These are phyloP conservation scores for Ditylenchus dipsaci DNA, from an alignment of 1,140 invertebrate species.

Conservation along the genomic window DNA sequence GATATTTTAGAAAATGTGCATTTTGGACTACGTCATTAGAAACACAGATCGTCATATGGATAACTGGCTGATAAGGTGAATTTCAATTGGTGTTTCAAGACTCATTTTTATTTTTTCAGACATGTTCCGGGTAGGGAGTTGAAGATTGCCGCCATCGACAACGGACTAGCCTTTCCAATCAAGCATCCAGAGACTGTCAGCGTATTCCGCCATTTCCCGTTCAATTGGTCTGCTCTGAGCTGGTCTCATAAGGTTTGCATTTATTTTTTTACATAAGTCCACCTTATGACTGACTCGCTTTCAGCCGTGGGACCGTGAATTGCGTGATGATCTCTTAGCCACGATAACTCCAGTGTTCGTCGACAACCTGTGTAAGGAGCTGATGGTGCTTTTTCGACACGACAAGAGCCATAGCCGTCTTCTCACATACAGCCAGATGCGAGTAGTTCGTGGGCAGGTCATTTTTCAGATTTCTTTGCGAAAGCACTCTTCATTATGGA, in stretches of 20 bases:
- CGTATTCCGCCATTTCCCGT: constrained; percentile 48
- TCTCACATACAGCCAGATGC: constrained; percentile 38
- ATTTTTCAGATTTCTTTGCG: too few relatives aligned
- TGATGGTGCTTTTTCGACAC: constrained; percentile 40
- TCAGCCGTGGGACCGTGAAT: constrained; percentile 33
- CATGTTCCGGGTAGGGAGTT: constrained; percentile 47
- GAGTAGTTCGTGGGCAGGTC: constrained; percentile 48
- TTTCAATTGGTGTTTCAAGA: neutral
- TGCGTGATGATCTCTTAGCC: constrained; percentile 31
- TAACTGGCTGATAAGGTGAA: constrained; percentile 45
- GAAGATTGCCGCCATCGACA: constrained; percentile 50
- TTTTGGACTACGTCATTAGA: constrained; percentile 49
- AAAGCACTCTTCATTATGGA: too few relatives aligned
- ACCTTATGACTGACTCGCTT: constrained; percentile 6
- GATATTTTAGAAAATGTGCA: constrained; percentile 39
- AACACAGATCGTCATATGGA: constrained; percentile 52
- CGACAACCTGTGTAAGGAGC: constrained; percentile 41
- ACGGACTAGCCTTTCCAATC: constrained; percentile 52
- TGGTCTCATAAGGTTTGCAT: constrained; percentile 40
- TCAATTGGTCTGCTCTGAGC: constrained; percentile 38
- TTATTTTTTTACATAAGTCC: neutral
- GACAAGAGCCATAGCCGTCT: constrained; percentile 27
- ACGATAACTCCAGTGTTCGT: constrained; percentile 44
- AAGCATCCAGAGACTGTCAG: constrained; percentile 48
- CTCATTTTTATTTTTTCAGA: constrained; percentile 22